Evolutionary conservation across 2,113 vertebrate genomes (phyloP).

Genomic region (Myanophis thanlyinensis): DNA sequence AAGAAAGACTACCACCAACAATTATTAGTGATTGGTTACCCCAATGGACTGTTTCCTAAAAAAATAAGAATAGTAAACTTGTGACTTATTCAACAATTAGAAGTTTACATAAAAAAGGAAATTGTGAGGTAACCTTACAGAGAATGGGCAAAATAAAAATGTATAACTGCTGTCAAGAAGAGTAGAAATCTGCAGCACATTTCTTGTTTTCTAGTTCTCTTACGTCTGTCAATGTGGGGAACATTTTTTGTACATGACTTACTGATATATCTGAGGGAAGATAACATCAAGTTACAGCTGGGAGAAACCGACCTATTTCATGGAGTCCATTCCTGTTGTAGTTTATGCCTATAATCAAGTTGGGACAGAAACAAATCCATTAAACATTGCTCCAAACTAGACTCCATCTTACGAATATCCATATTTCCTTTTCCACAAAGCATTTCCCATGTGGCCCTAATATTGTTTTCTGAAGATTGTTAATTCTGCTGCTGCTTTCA

Average conservation of each 20-base stretch:
- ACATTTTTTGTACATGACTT: not conserved
- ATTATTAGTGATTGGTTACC: not conserved
- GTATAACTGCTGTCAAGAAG: not conserved
- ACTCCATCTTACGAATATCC: not conserved
- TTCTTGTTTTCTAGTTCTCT: not conserved
- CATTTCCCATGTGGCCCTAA: not conserved
- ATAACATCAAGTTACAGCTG: not conserved
- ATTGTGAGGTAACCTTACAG: not conserved
- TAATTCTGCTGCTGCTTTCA: not conserved
- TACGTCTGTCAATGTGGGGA: not conserved
- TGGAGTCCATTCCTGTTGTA: not conserved
- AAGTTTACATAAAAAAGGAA: not conserved
- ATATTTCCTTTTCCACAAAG: not conserved
- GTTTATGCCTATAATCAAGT: not conserved
- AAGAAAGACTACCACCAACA: not conserved
- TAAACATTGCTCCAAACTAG: not conserved
- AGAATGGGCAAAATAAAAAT: not conserved
- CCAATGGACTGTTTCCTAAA: not conserved
- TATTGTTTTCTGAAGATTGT: not conserved
- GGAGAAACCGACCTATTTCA: not conserved
- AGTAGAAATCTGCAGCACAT: not conserved
- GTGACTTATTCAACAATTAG: not conserved
- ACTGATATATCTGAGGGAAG: not conserved
- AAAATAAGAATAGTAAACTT: not conserved
- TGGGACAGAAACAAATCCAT: not conserved